Base-by-base conservation (phyloP, 2,888 invertebrate species). In the Aspidiotus destructor region DNA sequence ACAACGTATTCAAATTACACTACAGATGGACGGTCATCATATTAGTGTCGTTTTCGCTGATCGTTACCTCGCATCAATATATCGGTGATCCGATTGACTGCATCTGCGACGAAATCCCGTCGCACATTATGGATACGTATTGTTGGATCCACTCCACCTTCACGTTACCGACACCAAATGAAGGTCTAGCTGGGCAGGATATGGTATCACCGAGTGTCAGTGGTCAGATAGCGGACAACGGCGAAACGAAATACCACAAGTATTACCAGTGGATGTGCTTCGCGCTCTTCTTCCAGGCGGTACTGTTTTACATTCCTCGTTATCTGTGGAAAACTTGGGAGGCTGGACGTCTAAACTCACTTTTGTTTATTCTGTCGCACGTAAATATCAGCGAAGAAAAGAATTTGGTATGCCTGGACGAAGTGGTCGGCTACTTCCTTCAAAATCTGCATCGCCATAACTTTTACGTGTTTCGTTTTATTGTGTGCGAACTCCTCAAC, bases 241-340 rank as follows among this genome's bases (percentile, higher is more conserved):
- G 2, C 48, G 48, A 6, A 48, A 3, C 6, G 2, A 48, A n/a
- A 48, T 91, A 93, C 78, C 93, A 94, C 79, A 92, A 92, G 77
- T 94, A 94, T 79, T 94, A 94, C 79, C 93, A 94, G 84, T 94
- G 93, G 93, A 85, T 87, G 9, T 92, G 92, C 79, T 92, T 93
- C 77, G 84, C 88, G 0, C 80, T 91, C 1, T 89, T 90, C 76
- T 81, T 84, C 7, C 91, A 91, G 78, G 89, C 89, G 0, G 78
- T 92, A 7, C 79, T 92, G 71, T 94, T 94, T 78, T 90, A 90
- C 75, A 72, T 89, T 72, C 92, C 93, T 0, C 88, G 90, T 77
- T 83, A 86, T 69, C 74, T 92, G 15, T 93, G 94, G 94, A 89
- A 89, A 78, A 83, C 81, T 58, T 84, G 85, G 76, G 94, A 94